Evolutionary conservation across 2,888 invertebrate genomes (phyloP).

Genomic region (Yponomeuta malinellus): DNA sequence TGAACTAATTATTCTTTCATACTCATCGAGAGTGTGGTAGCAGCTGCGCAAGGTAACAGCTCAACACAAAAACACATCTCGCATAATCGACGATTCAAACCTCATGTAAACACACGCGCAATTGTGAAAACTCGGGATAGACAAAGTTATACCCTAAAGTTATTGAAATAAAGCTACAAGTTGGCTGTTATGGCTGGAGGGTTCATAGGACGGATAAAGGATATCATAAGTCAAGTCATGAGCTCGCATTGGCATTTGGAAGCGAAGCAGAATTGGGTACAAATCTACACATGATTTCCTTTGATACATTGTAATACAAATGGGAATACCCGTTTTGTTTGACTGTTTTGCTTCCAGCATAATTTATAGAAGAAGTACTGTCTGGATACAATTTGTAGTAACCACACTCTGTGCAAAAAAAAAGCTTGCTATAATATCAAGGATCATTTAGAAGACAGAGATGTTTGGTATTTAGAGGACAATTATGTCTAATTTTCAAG

Average conservation of each 20-base stretch:
- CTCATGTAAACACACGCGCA: neutral
- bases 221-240: neutral
- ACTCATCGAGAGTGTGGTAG: too few relatives aligned
- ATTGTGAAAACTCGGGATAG: neutral
- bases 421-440: too few relatives aligned
- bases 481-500: too few relatives aligned
- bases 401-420: too few relatives aligned
- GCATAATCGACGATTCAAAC: neutral
- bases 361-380: neutral
- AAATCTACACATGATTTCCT: constrained; percentile 1
- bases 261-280: neutral
- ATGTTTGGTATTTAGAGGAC: too few relatives aligned
- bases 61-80: neutral
- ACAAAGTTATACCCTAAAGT: neutral
- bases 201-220: neutral
- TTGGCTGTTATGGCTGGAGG: neutral
- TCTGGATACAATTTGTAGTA: too few relatives aligned
- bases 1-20: too few relatives aligned
- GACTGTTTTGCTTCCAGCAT: neutral
- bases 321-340: neutral
- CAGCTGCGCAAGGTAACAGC: neutral
- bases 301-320: neutral
- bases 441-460: too few relatives aligned
- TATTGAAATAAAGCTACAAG: neutral
- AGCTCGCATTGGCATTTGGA: neutral